Conservation (phyloP, 2,797 vertebrate species). For the Acanthis flammea region DNA sequence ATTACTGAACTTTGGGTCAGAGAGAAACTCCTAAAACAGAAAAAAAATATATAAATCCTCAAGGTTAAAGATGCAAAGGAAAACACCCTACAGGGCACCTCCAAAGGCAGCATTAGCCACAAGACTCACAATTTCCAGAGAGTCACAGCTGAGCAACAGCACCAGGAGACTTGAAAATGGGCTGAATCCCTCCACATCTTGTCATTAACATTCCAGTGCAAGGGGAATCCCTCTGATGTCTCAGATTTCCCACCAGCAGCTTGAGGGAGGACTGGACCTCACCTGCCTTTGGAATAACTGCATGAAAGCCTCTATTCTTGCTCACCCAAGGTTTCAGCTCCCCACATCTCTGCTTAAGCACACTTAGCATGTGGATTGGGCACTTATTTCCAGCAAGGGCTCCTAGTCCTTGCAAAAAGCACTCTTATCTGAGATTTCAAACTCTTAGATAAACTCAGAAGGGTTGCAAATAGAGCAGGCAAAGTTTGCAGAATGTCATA, state of each 20-base stretch:
- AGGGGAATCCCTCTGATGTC: neutral
- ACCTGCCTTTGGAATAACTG: neutral
- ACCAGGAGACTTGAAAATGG: neutral
- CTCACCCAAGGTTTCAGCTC: neutral
- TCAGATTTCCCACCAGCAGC: neutral
- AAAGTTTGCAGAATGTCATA: neutral
- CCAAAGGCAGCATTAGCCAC: neutral
- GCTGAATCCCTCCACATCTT: neutral
- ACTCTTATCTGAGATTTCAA: neutral
- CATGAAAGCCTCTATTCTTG: neutral
- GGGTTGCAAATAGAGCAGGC: neutral
- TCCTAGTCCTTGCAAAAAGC: neutral
- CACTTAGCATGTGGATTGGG: neutral
- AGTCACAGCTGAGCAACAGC: neutral
- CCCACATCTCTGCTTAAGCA: neutral
- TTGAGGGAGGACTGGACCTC: neutral
- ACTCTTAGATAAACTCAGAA: neutral
- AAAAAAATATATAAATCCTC: neutral
- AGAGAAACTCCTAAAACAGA: slow-evolving; percentile 87
- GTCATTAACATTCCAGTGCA: neutral
- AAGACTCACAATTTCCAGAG: neutral
- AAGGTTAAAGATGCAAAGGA: neutral
- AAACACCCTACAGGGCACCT: neutral
- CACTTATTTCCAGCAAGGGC: neutral
- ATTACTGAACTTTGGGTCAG: slow-evolving; percentile 94